These are phyloP conservation scores for Montipora sp. DNA, from an alignment of 64 coral and sea anemone genomes.

Conservation along the genomic window DNA sequence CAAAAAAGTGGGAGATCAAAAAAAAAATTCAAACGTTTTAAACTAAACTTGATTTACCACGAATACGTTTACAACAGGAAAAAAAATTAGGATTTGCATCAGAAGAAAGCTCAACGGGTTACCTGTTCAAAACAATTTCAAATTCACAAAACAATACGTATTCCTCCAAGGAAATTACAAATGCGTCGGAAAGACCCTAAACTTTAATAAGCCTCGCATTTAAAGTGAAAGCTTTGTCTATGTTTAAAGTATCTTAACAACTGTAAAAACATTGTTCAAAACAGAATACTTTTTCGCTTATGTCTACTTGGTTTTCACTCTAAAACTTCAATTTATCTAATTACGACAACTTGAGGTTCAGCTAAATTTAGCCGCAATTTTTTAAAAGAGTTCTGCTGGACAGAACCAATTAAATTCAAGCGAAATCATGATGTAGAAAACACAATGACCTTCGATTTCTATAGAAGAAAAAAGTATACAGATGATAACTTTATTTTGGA, in stretches of 20 bases:
- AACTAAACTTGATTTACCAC: not conserved
- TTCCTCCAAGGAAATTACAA: constrained; percentile 16
- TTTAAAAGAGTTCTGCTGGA: not conserved
- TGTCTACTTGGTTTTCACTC: not conserved
- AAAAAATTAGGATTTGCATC: not conserved
- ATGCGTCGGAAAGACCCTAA: not conserved
- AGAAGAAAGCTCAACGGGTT: not conserved
- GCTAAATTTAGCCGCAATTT: not conserved
- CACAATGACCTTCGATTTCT: not conserved
- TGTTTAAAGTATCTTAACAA: not conserved
- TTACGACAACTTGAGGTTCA: not conserved
- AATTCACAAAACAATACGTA: constrained; percentile 5
- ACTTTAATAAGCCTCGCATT: constrained; percentile 35
- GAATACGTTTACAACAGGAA: not conserved
- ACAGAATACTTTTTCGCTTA: not conserved
- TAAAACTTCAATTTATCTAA: not conserved
- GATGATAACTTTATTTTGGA: not conserved
- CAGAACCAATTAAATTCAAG: not conserved
- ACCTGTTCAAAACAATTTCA: constrained; percentile 28
- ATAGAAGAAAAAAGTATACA: not conserved
- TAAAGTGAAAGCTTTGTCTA: not conserved
- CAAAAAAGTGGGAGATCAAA: not conserved
- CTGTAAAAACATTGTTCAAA: not conserved
- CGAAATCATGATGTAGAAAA: not conserved
- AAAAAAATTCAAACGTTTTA: not conserved